These are phyloP conservation scores for Ectobius pallidus DNA, from an alignment of 2,888 invertebrate genomes.

Conservation along the genomic window DNA sequence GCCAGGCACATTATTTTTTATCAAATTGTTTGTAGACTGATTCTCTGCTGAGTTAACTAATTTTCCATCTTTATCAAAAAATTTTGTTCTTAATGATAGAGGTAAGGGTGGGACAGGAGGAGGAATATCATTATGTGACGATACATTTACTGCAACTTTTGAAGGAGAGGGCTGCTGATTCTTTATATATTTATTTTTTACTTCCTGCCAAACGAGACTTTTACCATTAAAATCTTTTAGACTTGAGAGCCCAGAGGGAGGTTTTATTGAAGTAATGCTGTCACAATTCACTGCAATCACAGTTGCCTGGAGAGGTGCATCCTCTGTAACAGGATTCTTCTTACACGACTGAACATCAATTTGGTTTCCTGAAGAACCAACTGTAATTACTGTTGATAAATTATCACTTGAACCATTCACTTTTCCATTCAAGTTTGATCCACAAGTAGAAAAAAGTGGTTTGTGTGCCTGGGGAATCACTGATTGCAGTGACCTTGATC, in stretches of 20 bases:
- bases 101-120: slow-evolving; percentile 39
- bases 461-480: not conserved
- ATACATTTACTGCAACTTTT: slow-evolving; percentile 19
- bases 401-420: slow-evolving; percentile 5
- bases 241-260: slow-evolving; percentile 13
- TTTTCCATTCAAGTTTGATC: slow-evolving; percentile 1
- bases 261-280: not conserved
- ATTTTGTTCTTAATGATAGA: slow-evolving; percentile 5
- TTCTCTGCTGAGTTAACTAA: not conserved
- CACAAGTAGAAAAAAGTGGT: not conserved
- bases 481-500: not conserved
- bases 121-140: slow-evolving; percentile 4
- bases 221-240: slow-evolving; percentile 21
- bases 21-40: no score
- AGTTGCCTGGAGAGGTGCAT: slow-evolving; percentile 27
- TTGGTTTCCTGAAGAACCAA: slow-evolving; percentile 4
- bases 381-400: slow-evolving; percentile 30
- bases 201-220: slow-evolving; percentile 15
- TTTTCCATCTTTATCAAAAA: slow-evolving; percentile 1
- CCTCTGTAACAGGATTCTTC: not conserved
- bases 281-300: slow-evolving; percentile 33
- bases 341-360: not conserved
- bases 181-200: not conserved
- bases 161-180: not conserved
- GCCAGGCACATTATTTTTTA: no score